A percentile compares a stretch with the other conserved stretches of the same genome.
phyloP scores from a whole-genome alignment of 2,888 invertebrate genomes.

The Molanna angustata region DNA sequence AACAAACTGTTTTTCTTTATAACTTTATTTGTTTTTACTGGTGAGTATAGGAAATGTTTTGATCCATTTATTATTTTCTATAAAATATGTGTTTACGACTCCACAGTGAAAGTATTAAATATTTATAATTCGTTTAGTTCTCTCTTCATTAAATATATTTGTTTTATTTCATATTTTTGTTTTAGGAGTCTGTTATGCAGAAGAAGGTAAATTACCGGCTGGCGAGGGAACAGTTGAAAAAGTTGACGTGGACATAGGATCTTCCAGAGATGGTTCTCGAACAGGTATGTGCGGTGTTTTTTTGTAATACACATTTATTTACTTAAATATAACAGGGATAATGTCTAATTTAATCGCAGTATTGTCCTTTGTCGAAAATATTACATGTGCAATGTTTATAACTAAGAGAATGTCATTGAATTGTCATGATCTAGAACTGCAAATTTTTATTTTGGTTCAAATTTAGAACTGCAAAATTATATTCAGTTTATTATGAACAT shows the following conservation, averaged over 20 bases:
- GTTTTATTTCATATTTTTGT: slow-evolving; percentile 17
- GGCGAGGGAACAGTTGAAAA: slow-evolving; percentile 57
- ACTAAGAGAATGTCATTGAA: too few species aligned
- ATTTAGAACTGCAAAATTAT: too few species aligned
- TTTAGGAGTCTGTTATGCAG: slow-evolving; percentile 49
- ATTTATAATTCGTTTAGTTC: slow-evolving; percentile 1
- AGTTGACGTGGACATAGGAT: slow-evolving; percentile 77
- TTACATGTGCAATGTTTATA: too few species aligned
- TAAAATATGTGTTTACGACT: not conserved
- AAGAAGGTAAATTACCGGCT: slow-evolving; percentile 41
- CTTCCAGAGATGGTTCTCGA: slow-evolving; percentile 82
- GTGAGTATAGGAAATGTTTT: slow-evolving; percentile 37
- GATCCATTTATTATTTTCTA: not conserved
- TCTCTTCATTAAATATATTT: not conserved
- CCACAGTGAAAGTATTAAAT: not conserved
- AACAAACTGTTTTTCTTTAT: slow-evolving; percentile 44
- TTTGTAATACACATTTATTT: too few species aligned
- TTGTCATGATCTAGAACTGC: too few species aligned
- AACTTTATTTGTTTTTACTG: slow-evolving; percentile 46
- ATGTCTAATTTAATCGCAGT: too few species aligned
- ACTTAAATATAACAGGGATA: too few species aligned
- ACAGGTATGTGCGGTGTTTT: slow-evolving; percentile 64
- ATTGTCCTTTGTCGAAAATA: too few species aligned
- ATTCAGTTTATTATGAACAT: too few species aligned
- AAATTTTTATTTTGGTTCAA: too few species aligned